These are phyloP conservation scores for Sebastes reedi DNA, from an alignment of 2,797 vertebrate species.

Conservation along the genomic window DNA sequence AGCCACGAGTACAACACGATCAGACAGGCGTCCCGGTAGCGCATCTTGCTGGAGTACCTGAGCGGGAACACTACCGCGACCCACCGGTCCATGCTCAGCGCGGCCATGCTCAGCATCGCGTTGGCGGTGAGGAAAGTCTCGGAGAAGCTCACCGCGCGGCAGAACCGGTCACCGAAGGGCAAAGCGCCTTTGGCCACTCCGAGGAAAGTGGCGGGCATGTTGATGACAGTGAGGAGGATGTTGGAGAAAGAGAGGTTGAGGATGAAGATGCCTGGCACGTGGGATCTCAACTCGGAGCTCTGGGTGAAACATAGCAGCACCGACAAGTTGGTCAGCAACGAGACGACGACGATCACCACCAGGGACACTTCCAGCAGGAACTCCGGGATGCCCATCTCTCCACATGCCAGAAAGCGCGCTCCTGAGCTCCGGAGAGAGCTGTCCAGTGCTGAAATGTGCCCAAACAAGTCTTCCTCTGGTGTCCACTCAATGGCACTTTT, in stretches of 20 bases:
- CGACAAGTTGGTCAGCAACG: conserved; percentile 80
- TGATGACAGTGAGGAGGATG: conserved; percentile 81
- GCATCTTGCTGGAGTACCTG: conserved; percentile 85
- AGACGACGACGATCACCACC: conserved; percentile 78
- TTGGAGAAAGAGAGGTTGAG: conserved; percentile 86
- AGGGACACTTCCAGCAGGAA: conserved; percentile 82
- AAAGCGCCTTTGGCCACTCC: conserved; percentile 66
- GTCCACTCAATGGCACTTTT: neutral
- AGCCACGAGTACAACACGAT: conserved; percentile 84
- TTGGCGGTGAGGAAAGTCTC: conserved; percentile 86
- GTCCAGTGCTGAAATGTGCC: conserved; percentile 79
- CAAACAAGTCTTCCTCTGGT: neutral
- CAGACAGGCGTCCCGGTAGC: conserved; percentile 78
- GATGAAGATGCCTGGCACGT: conserved; percentile 84
- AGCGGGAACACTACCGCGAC: conserved; percentile 85
- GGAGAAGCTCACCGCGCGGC: conserved; percentile 77
- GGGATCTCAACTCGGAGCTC: conserved; percentile 84
- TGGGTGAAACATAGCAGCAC: conserved; percentile 85
- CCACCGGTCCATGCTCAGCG: conserved; percentile 87
- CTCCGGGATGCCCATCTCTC: conserved; percentile 84
- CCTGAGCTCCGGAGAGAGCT: conserved; percentile 56
- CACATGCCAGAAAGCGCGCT: conserved; percentile 18
- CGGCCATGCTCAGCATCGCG: conserved; percentile 85
- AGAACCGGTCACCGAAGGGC: conserved; percentile 77
- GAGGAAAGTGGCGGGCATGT: conserved; percentile 84